These are phyloP conservation scores for Silurus glanis DNA, from an alignment of 2,113 vertebrate genomes.

Conservation along the genomic window DNA sequence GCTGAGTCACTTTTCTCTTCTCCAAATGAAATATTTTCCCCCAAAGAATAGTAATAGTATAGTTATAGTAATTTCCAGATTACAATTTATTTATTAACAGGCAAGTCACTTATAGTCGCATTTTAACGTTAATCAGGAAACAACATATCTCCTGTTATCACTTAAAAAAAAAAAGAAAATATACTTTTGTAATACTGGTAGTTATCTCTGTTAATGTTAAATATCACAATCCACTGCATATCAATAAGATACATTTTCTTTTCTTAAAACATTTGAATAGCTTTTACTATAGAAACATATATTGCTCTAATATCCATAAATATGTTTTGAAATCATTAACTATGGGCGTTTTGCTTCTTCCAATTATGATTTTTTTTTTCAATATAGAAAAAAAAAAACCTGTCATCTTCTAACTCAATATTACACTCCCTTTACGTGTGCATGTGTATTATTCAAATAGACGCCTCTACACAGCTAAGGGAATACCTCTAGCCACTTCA, in stretches of 20 bases:
- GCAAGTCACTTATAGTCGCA: not conserved
- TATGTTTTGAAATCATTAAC: slow-evolving; percentile 34
- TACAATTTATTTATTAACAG: not conserved
- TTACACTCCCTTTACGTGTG: slow-evolving; percentile 55
- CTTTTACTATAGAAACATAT: not conserved
- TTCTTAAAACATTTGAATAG: not conserved
- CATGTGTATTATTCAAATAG: slow-evolving; percentile 73
- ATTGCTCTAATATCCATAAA: not conserved
- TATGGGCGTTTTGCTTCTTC: not conserved
- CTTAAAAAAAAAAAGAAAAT: too few species aligned
- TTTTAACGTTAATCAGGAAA: not conserved
- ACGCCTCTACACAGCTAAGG: slow-evolving; percentile 66
- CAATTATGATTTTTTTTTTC: not conserved
- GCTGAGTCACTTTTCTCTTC: not conserved
- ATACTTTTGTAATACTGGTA: not conserved
- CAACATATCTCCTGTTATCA: not conserved
- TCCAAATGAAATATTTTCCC: not conserved
- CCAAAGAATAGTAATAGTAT: too few species aligned
- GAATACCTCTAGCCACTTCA: slow-evolving; percentile 73
- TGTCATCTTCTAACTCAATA: slow-evolving; percentile 65
- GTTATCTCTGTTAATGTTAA: not conserved
- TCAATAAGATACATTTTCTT: not conserved
- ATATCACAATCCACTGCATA: not conserved
- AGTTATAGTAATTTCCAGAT: not conserved
- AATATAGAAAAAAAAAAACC: slow-evolving; percentile 54